Evolutionary conservation across 2,113 vertebrate species (phyloP), one percentile per base, ranked within the genome.

Genomic region (Dryoscopus gambensis): DNA sequence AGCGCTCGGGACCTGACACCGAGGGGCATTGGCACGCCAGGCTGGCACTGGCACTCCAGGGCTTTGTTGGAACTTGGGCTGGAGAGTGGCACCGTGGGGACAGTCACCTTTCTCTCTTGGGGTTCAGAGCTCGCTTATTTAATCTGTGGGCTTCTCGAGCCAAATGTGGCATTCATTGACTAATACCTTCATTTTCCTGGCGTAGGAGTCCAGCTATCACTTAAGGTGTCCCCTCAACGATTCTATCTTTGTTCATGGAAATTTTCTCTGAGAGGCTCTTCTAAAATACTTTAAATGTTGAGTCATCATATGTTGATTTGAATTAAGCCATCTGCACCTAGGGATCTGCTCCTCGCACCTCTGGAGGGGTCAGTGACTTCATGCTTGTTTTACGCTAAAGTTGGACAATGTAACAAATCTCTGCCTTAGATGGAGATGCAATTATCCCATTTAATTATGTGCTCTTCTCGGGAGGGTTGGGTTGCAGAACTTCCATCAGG

Each of bases 291-390:
- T 95, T 6, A 10, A 21, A 28, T 93, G 52, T 95, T 91, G 89
- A 79, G 83, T 93, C 96, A 95, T 94, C 53, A 7, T 33, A 44
- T 94, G 60, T 86, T 39, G 60, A 39, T 93, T 78, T 90, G 86
- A 91, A 81, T 92, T 35, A 23, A 92, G 42, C 59, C 2, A 13
- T 31, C 46, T 62, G 42, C 33, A 76, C 80, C n/a, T 9, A 87
- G 56, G 79, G 83, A 20, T 87, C 57, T 90, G 84, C 79, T 93
- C 73, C 59, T 82, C 25, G 8, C 73, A 62, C 63, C 63, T 90
- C 87, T 9, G 35, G 35, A 69, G 90, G 75, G 23, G 47, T 89
- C 39, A 25, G 5, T 79, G 93, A 31, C 70, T 89, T 90, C 42
- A 23, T 3, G 9, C 84, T 84, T 65, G 25, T 56, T 77, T 76